Percentiles rank a stretch among this genome's conserved stretches.
These are phyloP conservation scores for Orchesella flavescens DNA, from an alignment of 2,888 invertebrate genomes.

Conservation along the genomic window DNA sequence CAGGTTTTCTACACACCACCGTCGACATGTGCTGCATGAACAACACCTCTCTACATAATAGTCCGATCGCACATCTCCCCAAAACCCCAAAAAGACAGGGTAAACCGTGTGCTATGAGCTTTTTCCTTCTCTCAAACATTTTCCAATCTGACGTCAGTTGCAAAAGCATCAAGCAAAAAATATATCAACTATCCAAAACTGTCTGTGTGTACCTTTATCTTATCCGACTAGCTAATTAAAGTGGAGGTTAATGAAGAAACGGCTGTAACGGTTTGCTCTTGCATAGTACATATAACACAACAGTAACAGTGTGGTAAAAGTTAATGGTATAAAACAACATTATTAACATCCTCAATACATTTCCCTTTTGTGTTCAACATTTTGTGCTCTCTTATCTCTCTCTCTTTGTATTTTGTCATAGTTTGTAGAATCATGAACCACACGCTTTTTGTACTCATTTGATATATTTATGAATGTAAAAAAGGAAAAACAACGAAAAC, in stretches of 20 bases:
- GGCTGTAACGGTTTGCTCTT: slow-evolving; percentile 35
- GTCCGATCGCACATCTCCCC: slow-evolving; percentile 49
- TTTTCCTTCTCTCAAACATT: not conserved
- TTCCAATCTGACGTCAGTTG: slow-evolving; percentile 53
- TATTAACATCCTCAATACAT: slow-evolving; percentile 31
- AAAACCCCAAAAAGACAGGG: not conserved
- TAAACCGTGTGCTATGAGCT: not conserved
- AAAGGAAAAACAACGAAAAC: slow-evolving; percentile 34
- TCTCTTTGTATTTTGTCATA: slow-evolving; percentile 26
- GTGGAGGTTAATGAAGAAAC: slow-evolving; percentile 57
- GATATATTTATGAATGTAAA: slow-evolving; percentile 62
- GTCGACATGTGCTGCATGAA: slow-evolving; percentile 23
- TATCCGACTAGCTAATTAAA: slow-evolving; percentile 63
- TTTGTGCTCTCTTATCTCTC: slow-evolving; percentile 29
- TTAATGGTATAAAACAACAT: slow-evolving; percentile 47
- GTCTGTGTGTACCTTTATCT: slow-evolving; percentile 37
- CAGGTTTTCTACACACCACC: slow-evolving; percentile 33
- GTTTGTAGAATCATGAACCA: slow-evolving; percentile 39
- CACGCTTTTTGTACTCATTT: slow-evolving; percentile 60
- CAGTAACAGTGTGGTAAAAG: slow-evolving; percentile 14
- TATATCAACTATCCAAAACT: not conserved
- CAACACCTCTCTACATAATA: not conserved
- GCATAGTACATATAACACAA: not conserved
- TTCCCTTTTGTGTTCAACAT: not conserved
- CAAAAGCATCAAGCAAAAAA: slow-evolving; percentile 30